Evolutionary conservation across 2,888 invertebrate species (phyloP).

Genomic region (Pyralis farinalis): DNA sequence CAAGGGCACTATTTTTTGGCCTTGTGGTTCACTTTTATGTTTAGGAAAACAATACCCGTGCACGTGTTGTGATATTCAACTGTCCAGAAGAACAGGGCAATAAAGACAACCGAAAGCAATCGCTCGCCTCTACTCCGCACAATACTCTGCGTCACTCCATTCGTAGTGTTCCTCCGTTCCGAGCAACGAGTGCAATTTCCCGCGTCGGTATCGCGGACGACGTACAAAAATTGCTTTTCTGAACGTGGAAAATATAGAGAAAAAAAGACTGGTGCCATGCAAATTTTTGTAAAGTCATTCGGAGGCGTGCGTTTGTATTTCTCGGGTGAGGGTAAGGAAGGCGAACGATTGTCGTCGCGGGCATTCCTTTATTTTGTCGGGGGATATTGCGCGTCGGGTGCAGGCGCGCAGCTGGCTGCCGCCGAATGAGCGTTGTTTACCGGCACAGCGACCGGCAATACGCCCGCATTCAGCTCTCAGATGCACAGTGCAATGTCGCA

Average conservation of each 20-base stretch:
- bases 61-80: slow-evolving; percentile 22
- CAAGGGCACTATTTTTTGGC: not conserved
- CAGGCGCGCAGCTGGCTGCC: slow-evolving; percentile 70
- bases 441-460: slow-evolving; percentile 43
- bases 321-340: slow-evolving; percentile 70
- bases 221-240: slow-evolving; percentile 80
- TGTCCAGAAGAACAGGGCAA: slow-evolving; percentile 52
- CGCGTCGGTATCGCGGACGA: slow-evolving; percentile 69
- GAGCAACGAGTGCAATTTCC: slow-evolving; percentile 74
- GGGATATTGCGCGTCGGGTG: slow-evolving; percentile 79
- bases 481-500: slow-evolving; percentile 34
- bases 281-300: slow-evolving; percentile 80
- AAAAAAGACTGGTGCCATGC: slow-evolving; percentile 64
- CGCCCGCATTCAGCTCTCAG: slow-evolving; percentile 47
- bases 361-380: slow-evolving; percentile 76
- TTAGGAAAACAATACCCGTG: slow-evolving; percentile 5
- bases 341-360: slow-evolving; percentile 74
- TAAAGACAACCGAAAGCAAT: slow-evolving; percentile 62
- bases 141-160: slow-evolving; percentile 60
- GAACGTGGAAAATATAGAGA: slow-evolving; percentile 67
- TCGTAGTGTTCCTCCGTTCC: slow-evolving; percentile 60
- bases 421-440: slow-evolving; percentile 62
- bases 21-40: not conserved
- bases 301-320: slow-evolving; percentile 78
- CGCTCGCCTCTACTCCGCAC: slow-evolving; percentile 52